Conservation (phyloP, 2,888 invertebrate species). For the Morpho deidamia region DNA sequence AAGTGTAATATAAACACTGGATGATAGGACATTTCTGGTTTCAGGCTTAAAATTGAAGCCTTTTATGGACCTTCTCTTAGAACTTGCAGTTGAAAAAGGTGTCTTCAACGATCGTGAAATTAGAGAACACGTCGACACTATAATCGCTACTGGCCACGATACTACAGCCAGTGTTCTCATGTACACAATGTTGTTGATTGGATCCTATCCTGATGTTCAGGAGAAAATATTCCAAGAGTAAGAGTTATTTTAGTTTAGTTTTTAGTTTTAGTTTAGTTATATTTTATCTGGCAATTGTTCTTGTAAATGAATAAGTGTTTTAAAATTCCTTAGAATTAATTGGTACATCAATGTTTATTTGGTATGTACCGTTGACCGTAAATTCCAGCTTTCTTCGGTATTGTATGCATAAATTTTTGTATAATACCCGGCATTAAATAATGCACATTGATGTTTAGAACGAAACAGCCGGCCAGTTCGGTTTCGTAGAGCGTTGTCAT, state of each 20-base stretch:
- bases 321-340: not conserved
- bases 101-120: slow-evolving; percentile 71
- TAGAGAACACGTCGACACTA: slow-evolving; percentile 76
- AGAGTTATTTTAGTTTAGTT: no score
- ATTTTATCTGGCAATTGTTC: not conserved
- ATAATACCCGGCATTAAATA: no score
- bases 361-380: not conserved
- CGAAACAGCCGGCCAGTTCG: no score
- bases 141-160: slow-evolving; percentile 76
- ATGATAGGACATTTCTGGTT: slow-evolving; percentile 3
- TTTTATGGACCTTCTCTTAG: slow-evolving; percentile 74
- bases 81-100: slow-evolving; percentile 58
- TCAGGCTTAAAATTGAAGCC: slow-evolving; percentile 60
- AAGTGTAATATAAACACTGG: no score
- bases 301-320: not conserved
- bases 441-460: no score
- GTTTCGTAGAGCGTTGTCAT: no score
- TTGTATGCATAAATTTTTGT: no score
- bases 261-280: no score
- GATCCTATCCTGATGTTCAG: slow-evolving; percentile 58
- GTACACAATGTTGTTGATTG: slow-evolving; percentile 57
- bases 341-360: not conserved
- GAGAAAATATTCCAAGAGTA: slow-evolving; percentile 48
- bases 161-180: slow-evolving; percentile 63
- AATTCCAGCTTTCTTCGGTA: no score